phyloP scores from a whole-genome alignment of 35 echinoderm and acorn worm species.

The Anneissia japonica region DNA sequence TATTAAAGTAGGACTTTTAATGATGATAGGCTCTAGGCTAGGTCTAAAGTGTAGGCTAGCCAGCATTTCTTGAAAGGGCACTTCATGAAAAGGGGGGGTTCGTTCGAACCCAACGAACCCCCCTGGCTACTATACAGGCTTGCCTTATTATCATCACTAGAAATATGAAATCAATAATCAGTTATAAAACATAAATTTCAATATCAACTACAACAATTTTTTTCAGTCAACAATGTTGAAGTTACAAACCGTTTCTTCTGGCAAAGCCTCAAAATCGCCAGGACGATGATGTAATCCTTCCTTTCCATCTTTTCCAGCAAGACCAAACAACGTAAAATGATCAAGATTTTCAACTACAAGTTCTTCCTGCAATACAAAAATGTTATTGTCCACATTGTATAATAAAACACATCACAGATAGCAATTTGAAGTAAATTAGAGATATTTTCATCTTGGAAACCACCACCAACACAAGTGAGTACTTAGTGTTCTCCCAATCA shows the following conservation, averaged over 20 bases:
- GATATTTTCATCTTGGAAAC: not conserved
- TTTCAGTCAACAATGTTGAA: too few species aligned
- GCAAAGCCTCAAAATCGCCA: slow-evolving; percentile 50
- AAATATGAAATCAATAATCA: too few species aligned
- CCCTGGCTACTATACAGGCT: too few species aligned
- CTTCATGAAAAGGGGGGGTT: too few species aligned
- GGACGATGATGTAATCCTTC: slow-evolving; percentile 72
- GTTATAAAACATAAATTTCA: too few species aligned
- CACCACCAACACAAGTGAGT: not conserved
- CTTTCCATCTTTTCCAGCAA: slow-evolving; percentile 56
- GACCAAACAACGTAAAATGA: slow-evolving; percentile 65
- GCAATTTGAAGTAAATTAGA: not conserved
- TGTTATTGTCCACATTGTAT: not conserved
- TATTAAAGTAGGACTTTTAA: too few species aligned
- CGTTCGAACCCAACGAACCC: too few species aligned
- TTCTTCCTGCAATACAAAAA: slow-evolving; percentile 19
- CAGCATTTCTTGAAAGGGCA: too few species aligned
- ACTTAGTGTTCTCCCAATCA: not conserved
- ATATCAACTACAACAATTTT: too few species aligned
- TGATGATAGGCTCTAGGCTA: too few species aligned
- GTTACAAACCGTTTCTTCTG: not conserved
- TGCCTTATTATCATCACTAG: too few species aligned
- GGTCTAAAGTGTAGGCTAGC: too few species aligned
- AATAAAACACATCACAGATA: not conserved
- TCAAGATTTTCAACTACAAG: slow-evolving; percentile 24